Conservation (phyloP, 2,797 vertebrate species). For the Eulemur mongoz region DNA sequence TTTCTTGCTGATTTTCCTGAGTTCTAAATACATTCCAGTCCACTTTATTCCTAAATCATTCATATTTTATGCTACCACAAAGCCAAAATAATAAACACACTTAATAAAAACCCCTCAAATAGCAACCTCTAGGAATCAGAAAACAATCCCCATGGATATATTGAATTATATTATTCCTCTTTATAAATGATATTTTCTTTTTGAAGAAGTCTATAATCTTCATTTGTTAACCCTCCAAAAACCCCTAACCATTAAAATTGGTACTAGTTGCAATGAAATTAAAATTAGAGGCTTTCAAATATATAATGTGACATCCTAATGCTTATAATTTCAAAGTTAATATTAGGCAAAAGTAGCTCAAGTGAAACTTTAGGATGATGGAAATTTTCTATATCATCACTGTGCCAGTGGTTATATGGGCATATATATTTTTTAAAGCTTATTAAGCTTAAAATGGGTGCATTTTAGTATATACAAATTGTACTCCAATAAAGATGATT, state of each 20-base stretch:
- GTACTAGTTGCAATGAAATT: not conserved
- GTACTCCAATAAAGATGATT: not conserved
- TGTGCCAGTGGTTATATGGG: not conserved
- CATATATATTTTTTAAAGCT: not conserved
- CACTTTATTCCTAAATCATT: not conserved
- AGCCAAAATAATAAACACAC: constrained; percentile 39
- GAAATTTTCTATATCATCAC: not conserved
- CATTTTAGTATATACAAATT: not conserved
- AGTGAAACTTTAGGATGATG: not conserved
- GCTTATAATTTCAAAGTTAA: not conserved
- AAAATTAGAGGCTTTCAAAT: not conserved
- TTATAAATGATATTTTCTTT: not conserved
- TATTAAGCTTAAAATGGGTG: not conserved
- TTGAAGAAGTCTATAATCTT: not conserved
- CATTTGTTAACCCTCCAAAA: not conserved
- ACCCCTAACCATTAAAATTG: not conserved
- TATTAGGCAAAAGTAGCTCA: not conserved
- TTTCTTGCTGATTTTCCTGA: too few relatives aligned
- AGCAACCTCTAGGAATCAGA: not conserved
- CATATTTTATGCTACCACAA: not conserved
- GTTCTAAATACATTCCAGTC: not conserved
- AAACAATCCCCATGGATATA: not conserved
- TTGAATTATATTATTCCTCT: not conserved
- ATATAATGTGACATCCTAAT: not conserved
- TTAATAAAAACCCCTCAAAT: not conserved